Evolutionary conservation across 2,113 vertebrate genomes (phyloP).

Genomic region (Gobiocypris rarus): DNA sequence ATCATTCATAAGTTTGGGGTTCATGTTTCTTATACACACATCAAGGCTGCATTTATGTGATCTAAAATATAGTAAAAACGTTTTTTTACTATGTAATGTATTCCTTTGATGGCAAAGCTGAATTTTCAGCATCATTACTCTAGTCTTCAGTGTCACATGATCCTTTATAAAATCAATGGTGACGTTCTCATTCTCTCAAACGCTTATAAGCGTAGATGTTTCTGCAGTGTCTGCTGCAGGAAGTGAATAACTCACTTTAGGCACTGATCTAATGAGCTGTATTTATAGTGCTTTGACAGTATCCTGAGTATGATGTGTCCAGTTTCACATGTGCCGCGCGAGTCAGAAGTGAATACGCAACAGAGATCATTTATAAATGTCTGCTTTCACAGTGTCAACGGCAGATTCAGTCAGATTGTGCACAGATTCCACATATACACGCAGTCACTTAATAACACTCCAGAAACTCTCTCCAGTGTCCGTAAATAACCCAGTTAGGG

Average conservation of each 20-base stretch:
- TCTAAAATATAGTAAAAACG: background rate
- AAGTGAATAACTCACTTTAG: background rate
- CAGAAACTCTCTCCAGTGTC: constrained; percentile 19
- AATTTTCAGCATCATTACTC: background rate
- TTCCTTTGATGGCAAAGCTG: background rate
- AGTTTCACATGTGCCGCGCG: background rate
- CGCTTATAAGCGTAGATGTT: background rate
- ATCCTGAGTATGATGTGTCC: background rate
- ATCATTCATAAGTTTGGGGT: background rate
- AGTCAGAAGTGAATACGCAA: constrained; percentile 11
- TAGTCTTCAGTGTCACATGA: background rate
- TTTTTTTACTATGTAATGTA: background rate
- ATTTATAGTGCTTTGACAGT: constrained; percentile 33
- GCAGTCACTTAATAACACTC: constrained; percentile 6
- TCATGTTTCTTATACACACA: background rate
- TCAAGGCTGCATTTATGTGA: background rate
- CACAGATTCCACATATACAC: constrained; percentile 15
- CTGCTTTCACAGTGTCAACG: background rate
- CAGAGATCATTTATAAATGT: constrained; percentile 45
- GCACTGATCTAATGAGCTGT: constrained; percentile 2
- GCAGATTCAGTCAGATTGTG: background rate
- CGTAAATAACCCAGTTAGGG: constrained; percentile 15
- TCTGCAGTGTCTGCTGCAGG: background rate
- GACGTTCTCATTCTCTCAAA: background rate
- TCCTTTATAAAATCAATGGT: background rate